Percentiles rank a stretch among this genome's conserved stretches.
Conservation (phyloP, 2,888 invertebrate genomes). For the Himalopsyche anomala region DNA sequence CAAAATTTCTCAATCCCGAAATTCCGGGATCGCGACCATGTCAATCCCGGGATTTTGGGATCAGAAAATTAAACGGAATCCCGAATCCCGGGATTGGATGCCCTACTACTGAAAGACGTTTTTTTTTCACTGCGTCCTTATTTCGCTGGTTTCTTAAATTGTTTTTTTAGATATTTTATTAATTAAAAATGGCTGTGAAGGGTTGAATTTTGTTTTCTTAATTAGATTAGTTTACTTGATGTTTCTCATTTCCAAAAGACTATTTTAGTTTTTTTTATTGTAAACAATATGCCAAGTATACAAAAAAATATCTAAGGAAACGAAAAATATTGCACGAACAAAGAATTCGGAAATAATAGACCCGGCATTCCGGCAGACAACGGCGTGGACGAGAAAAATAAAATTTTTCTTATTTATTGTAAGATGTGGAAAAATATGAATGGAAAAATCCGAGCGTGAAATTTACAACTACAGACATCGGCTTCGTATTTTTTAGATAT, state of each 20-base stretch:
- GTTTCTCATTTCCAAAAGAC: neutral
- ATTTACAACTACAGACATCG: conserved; percentile 46
- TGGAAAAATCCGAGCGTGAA: conserved; percentile 55
- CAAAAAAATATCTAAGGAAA: neutral
- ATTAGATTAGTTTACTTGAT: too few species aligned
- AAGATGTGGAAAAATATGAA: conserved; percentile 55
- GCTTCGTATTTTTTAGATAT: conserved; percentile 36
- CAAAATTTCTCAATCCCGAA: too few species aligned
- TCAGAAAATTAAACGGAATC: too few species aligned
- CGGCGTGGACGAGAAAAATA: conserved; percentile 41
- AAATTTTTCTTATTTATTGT: conserved; percentile 53
- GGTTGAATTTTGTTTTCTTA: too few species aligned
- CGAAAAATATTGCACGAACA: conserved; percentile 27
- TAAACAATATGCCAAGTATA: neutral
- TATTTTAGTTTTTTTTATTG: neutral
- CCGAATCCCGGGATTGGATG: too few species aligned
- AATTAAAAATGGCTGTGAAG: too few species aligned
- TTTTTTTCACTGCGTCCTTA: too few species aligned
- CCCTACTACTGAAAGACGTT: too few species aligned
- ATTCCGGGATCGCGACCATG: too few species aligned
- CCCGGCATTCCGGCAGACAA: neutral
- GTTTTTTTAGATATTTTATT: too few species aligned
- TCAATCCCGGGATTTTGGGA: too few species aligned
- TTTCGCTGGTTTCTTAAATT: too few species aligned
- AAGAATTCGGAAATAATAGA: conserved; percentile 34